These are phyloP conservation scores for Tragelaphus buxtoni DNA, from an alignment of 2,113 vertebrate species.

Conservation along the genomic window DNA sequence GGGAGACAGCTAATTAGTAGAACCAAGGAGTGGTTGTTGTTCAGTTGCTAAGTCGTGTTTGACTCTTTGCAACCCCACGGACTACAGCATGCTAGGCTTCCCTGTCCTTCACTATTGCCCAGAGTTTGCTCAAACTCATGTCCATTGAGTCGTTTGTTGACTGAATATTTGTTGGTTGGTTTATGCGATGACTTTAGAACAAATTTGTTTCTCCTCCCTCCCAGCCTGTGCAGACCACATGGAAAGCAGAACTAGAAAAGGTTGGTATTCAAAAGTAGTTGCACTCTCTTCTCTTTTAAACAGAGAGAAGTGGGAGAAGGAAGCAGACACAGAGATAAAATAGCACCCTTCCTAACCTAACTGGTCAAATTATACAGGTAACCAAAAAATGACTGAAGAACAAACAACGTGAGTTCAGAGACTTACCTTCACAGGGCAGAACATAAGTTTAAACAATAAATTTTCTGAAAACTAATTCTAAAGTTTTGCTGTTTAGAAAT, in stretches of 20 bases:
- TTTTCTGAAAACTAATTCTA: background rate
- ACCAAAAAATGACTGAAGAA: background rate
- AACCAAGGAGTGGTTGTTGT: background rate
- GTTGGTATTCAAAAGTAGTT: background rate
- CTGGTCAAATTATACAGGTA: background rate
- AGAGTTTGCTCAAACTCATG: background rate
- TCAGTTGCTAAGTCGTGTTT: background rate
- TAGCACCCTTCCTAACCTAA: background rate
- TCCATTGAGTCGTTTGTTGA: background rate
- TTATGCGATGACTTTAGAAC: background rate
- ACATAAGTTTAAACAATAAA: background rate
- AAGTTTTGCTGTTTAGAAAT: constrained; percentile 12
- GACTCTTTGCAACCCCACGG: background rate
- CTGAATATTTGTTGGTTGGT: background rate
- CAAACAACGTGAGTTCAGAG: background rate
- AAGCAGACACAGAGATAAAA: background rate
- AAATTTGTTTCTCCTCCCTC: background rate
- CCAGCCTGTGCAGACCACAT: background rate
- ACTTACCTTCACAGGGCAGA: background rate
- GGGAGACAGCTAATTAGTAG: background rate
- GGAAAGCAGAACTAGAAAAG: background rate
- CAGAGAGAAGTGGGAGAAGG: background rate
- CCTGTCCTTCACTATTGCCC: background rate
- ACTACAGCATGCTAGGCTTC: background rate
- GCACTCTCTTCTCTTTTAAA: background rate